Percentiles rank a stretch among this genome's conserved stretches.
phyloP scores from a whole-genome alignment of 2,113 vertebrate genomes.

The Oncorhynchus clarkii region DNA sequence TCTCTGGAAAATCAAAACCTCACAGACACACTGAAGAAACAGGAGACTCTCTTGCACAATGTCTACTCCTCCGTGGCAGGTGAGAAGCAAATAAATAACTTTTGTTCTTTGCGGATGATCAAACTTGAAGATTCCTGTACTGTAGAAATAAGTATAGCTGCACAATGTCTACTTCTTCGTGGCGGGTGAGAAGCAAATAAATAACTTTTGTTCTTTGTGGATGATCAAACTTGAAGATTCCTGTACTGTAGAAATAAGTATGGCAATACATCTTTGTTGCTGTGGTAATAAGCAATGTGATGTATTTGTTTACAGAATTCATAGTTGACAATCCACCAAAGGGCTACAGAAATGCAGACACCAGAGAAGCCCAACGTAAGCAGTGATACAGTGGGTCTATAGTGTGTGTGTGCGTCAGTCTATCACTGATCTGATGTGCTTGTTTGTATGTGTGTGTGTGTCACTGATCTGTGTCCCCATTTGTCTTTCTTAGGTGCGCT shows the following conservation, averaged over 20 bases:
- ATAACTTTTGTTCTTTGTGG: not conserved
- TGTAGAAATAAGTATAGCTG: not conserved
- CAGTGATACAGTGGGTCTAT: not conserved
- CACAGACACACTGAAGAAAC: conserved; percentile 23
- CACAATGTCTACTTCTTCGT: conserved; percentile 39
- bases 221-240: not conserved
- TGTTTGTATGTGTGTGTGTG: not conserved
- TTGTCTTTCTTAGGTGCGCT: not conserved
- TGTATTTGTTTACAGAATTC: conserved; percentile 1
- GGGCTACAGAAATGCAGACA: not conserved
- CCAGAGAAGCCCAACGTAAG: conserved; percentile 33
- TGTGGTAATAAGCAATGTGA: too few relatives aligned
- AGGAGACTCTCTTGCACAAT: conserved; percentile 33
- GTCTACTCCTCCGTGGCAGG: conserved; percentile 45
- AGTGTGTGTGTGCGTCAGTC: too few relatives aligned
- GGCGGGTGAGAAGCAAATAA: conserved; percentile 32
- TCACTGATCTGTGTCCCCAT: conserved; percentile 12
- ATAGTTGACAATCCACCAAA: conserved; percentile 21
- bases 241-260: not conserved
- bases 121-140: not conserved
- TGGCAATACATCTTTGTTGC: too few relatives aligned
- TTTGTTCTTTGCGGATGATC: not conserved
- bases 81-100: conserved; percentile 11
- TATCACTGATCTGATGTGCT: too few relatives aligned
- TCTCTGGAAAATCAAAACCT: conserved; percentile 57